Evolutionary conservation across 2,113 vertebrate species (phyloP).

Genomic region (Fulmarus glacialis): DNA sequence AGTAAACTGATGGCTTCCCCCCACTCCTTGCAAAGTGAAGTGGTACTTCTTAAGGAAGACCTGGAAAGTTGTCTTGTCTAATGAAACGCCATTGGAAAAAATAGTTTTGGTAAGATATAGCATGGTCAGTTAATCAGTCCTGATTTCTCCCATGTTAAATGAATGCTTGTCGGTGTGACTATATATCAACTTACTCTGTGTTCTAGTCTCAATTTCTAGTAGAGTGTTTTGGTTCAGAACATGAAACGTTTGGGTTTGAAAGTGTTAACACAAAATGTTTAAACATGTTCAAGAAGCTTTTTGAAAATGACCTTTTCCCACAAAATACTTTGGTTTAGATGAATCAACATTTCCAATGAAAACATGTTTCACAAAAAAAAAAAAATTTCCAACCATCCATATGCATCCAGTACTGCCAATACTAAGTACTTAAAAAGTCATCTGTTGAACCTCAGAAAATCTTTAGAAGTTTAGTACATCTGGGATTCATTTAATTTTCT

Average conservation of each 20-base stretch:
- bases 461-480: neutral
- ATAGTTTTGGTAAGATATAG: neutral
- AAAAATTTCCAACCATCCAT: neutral
- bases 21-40: no score
- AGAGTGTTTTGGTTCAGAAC: neutral
- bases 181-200: neutral
- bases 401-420: neutral
- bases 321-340: neutral
- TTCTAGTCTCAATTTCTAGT: neutral
- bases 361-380: neutral
- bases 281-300: neutral
- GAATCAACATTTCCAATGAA: neutral
- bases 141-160: neutral
- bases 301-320: neutral
- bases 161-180: neutral
- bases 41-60: neutral
- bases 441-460: neutral
- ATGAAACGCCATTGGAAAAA: neutral
- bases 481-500: neutral
- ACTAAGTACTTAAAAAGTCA: neutral
- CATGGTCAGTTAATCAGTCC: neutral
- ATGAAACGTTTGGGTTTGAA: neutral
- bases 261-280: neutral
- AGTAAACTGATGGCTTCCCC: neutral
- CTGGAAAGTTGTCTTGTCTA: neutral